Evolutionary conservation across 2,113 vertebrate genomes (phyloP).

Genomic region (Labeo catla): DNA sequence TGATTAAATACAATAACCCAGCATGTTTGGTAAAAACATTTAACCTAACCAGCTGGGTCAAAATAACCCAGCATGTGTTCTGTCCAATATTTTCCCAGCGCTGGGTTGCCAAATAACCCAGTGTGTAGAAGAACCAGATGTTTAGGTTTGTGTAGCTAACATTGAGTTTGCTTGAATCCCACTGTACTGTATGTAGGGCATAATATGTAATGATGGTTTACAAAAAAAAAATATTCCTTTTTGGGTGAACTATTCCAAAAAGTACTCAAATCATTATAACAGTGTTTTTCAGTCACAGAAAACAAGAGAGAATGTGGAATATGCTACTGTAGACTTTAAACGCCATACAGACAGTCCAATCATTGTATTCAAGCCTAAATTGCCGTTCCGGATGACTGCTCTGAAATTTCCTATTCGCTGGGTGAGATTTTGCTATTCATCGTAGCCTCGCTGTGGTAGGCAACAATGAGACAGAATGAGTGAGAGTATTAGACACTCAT

Average conservation of each 20-base stretch:
- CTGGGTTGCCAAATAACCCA: no score
- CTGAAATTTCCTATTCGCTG: not conserved
- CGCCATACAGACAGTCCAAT: not conserved
- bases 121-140: not conserved
- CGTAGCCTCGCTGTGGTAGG: not conserved
- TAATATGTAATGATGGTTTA: no score
- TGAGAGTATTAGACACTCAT: not conserved
- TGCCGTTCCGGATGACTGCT: not conserved
- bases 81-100: no score
- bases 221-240: not conserved
- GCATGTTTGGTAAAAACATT: no score
- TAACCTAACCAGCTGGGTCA: no score
- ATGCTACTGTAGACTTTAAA: not conserved
- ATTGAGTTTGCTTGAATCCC: not conserved
- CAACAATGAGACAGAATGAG: not conserved
- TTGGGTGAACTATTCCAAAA: not conserved
- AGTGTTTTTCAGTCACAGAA: not conserved
- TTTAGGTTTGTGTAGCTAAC: constrained; percentile 2
- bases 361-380: constrained; percentile 8
- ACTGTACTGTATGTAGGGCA: not conserved
- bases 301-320: not conserved
- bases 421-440: constrained; percentile 3
- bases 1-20: no score
- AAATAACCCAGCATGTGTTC: no score
- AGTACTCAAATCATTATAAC: constrained; percentile 11